Evolutionary conservation across 92 coral and sea anemone genomes (phyloP), one percentile per base, ranked within the genome.

Genomic region (Epizoanthus ramosus): DNA sequence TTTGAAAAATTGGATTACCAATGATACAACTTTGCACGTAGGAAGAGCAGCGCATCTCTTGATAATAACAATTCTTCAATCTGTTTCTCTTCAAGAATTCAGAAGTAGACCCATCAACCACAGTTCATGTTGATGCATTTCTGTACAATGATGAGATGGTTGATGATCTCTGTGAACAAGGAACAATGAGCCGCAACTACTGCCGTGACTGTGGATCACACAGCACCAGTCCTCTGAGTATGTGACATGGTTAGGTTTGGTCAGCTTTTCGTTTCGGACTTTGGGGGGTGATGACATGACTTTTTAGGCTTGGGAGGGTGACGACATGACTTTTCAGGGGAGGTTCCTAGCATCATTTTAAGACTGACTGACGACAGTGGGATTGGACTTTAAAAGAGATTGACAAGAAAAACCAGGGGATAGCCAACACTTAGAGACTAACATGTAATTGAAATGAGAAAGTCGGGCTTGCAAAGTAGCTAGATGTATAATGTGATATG

Each of bases 191-290:
- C 63, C 92, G 95, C 37, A 81, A 80, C 79, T 92, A 85, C 79
- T 94, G 98, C 79, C 24, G 68, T 37, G 74, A 90, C 37, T 94
- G 98, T 85, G 94, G 98, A 15, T 94, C 98, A 82, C 92, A 85
- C 45, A 84, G 87, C 68, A 88, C 92, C 68, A 74, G 80, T 14
- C 94, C 94, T 59, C 83, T 94, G 10, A 90, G 98, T 94, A 75
- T 41, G 92, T 87, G 14, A 1, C 21, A 7, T n/a, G n/a, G 53
- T 35, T 8, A 2, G 16, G 14, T 23, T 23, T 19, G 47, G 0
- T 8, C 17, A 18, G 9, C 47, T 4, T 63, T 21, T 37, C 5
- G 71, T 50, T 13, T 8, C 9, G 8, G 53, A 12, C 53, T 47
- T 47, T 10, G 53, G 53, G 8, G 53, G 13, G 53, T 47, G 13